phyloP scores from a whole-genome alignment of 2,113 vertebrate species.

The Pitta sordida region DNA sequence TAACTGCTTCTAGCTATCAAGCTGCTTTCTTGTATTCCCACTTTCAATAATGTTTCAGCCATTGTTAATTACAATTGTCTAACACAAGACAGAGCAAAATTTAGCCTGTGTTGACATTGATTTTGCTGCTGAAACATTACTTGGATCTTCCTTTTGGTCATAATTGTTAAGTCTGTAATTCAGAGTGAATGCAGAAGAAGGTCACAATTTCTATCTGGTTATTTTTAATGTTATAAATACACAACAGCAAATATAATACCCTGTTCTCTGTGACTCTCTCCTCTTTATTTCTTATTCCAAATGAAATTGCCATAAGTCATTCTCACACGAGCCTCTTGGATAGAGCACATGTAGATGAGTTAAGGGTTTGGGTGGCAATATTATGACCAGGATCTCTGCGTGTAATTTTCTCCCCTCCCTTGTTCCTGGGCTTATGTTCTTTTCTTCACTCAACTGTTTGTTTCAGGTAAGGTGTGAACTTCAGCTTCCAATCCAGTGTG shows the following conservation, averaged over 20 bases:
- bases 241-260: not conserved
- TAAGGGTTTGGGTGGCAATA: not conserved
- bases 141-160: not conserved
- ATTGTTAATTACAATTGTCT: not conserved
- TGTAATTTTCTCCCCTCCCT: not conserved
- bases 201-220: not conserved
- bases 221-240: not conserved
- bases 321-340: not conserved
- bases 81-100: accelerated
- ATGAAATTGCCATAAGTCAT: not conserved
- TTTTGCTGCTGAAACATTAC: not conserved
- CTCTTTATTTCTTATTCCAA: not conserved
- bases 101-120: not conserved
- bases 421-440: not conserved
- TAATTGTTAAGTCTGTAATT: not conserved
- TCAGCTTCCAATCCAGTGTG: not conserved
- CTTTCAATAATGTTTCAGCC: not conserved
- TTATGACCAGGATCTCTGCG: not conserved
- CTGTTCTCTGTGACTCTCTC: not conserved
- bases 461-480: not conserved
- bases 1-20: not conserved
- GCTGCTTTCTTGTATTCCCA: not conserved
- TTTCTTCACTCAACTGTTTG: not conserved
- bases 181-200: not conserved
- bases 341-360: not conserved